Conservation (phyloP, 2,113 vertebrate species). For the Baryphthengus martii region DNA sequence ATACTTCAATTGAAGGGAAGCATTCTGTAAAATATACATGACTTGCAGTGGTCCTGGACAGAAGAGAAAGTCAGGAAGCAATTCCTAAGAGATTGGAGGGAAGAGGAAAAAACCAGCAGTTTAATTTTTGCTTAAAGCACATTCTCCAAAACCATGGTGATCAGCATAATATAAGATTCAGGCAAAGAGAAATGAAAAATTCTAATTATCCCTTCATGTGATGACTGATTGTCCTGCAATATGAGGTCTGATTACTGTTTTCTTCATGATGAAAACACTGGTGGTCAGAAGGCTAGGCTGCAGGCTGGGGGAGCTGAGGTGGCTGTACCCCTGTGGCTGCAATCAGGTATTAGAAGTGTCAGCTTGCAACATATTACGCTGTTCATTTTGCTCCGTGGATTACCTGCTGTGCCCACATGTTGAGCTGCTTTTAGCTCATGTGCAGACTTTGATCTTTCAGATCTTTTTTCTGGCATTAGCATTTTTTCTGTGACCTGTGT, state of each 20-base stretch:
- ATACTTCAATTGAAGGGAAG: not conserved
- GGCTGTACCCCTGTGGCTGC: not conserved
- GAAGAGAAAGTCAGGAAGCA: not conserved
- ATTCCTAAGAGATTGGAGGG: not conserved
- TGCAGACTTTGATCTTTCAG: not conserved
- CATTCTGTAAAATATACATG: not conserved
- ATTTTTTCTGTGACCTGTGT: slow-evolving; percentile 1
- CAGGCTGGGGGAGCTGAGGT: not conserved
- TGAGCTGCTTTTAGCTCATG: slow-evolving; percentile 23
- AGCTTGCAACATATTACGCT: not conserved
- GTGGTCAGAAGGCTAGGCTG: not conserved
- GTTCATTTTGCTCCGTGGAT: not conserved
- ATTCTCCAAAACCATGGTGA: not conserved
- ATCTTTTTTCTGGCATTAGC: not conserved
- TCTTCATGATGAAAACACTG: not conserved
- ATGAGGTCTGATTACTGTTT: not conserved
- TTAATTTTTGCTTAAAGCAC: not conserved
- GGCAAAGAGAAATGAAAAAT: not conserved
- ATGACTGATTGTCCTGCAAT: not conserved
- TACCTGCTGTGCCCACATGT: not conserved
- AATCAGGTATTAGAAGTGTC: not conserved
- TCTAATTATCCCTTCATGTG: not conserved
- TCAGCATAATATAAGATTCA: not conserved
- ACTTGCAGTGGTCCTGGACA: not conserved
- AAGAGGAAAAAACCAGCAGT: not conserved